Base-by-base conservation (phyloP, 2,113 vertebrate genomes). In the Pionites leucogaster region DNA sequence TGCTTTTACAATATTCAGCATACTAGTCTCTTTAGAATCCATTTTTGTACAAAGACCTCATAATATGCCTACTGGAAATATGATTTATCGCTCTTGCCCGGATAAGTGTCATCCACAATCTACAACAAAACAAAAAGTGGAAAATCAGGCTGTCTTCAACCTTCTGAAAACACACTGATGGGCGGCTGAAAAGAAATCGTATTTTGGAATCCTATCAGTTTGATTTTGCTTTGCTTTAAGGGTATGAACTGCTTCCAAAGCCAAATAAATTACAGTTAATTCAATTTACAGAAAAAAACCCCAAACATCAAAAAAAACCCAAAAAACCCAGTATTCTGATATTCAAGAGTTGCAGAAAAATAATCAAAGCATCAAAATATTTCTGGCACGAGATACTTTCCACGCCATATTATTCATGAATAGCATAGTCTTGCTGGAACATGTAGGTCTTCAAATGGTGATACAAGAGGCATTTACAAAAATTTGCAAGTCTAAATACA, bases 401-500 rank as follows among this genome's bases (percentile, higher is more conserved):
- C 69, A 33, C 6, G 41, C 39, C 82, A 44, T 1, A 41, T 28
- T 82, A 72, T 62, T 84, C 65, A 76, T 5, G 49, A 84, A 82
- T 24, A 24, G 69, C 55, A 82, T 11, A 78, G 68, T 28, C 80
- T 55, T 88, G 72, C 81, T 92, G 69, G 86, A 95, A 92, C 80
- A n/a, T 46, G 49, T 44, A 83, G 86, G 88, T 72, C 90, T 94
- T 93, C 90, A 95, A 94, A 89, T 82, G 72, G 82, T 86, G 86
- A 55, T 39, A 67, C 71, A 70, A 71, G 85, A 95, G 78, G 50
- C 60, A 96, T 0, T 13, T 88, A 52, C 39, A 69, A 46, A 78
- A 89, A 96, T 94, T 3, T 96, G 90, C 96, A 94, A 96, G 80
- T 96, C 93, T 92, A 87, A 96, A 92, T 44, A 71, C 65, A 79